These are phyloP conservation scores for Lophotis ruficrista DNA, from an alignment of 2,113 vertebrate species.

Conservation along the genomic window DNA sequence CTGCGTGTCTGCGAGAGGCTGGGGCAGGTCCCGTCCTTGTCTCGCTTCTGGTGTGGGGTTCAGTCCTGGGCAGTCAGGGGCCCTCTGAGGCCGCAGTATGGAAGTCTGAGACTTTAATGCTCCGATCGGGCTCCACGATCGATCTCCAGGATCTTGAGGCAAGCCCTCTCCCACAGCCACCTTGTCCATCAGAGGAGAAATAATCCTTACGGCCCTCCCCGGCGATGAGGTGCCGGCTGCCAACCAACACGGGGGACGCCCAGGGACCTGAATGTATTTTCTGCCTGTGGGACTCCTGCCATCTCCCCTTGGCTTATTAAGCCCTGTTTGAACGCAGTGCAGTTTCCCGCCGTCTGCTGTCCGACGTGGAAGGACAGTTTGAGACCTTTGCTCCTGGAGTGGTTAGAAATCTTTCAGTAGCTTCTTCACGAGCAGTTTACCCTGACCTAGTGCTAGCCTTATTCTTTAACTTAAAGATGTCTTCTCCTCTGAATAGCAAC, in stretches of 20 bases:
- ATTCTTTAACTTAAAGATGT: background rate
- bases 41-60: accelerated
- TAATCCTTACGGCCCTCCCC: accelerated
- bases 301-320: background rate
- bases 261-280: accelerated
- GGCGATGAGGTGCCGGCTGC: accelerated
- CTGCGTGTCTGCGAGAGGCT: background rate
- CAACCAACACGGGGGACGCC: accelerated
- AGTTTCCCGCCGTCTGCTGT: background rate
- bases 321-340: background rate
- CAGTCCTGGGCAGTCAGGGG: background rate
- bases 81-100: too few relatives aligned
- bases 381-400: background rate
- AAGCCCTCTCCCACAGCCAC: background rate
- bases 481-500: background rate
- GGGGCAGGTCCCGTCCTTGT: background rate
- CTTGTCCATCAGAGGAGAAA: accelerated
- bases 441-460: background rate
- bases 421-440: background rate
- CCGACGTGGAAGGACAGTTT: background rate
- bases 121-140: accelerated
- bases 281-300: background rate
- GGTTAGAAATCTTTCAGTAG: background rate
- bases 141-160: background rate
- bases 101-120: background rate